A percentile compares a stretch with the other conserved stretches of the same genome.
Conservation (phyloP, 2,797 vertebrate genomes). For the Myotis pilosus region DNA sequence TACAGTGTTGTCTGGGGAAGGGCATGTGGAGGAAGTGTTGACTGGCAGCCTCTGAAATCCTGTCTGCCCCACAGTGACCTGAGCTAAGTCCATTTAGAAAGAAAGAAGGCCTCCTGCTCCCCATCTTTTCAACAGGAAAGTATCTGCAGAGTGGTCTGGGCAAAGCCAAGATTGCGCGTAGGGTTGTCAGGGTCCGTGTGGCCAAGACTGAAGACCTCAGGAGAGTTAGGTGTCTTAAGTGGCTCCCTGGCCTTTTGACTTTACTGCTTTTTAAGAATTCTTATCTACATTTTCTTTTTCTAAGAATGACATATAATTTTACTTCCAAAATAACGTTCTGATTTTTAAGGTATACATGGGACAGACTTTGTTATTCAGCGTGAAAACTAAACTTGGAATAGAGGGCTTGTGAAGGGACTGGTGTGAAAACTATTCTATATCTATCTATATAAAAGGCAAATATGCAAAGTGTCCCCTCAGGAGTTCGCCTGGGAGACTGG, state of each 20-base stretch:
- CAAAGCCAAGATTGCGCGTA: not conserved
- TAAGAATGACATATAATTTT: not conserved
- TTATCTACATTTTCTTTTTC: not conserved
- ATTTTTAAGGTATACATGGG: not conserved
- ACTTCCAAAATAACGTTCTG: not conserved
- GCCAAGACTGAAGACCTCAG: not conserved
- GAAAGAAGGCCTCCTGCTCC: not conserved
- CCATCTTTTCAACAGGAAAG: not conserved
- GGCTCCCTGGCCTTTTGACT: not conserved
- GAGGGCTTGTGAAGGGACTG: not conserved
- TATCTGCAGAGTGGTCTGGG: not conserved
- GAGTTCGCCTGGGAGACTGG: too few species aligned
- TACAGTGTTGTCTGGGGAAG: fast-evolving
- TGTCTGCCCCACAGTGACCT: not conserved
- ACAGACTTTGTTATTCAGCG: not conserved
- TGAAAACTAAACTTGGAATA: not conserved
- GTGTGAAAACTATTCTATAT: too few species aligned
- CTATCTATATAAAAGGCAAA: too few species aligned
- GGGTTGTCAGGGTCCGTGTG: not conserved
- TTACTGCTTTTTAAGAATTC: not conserved
- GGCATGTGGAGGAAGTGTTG: not conserved
- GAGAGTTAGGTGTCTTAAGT: not conserved
- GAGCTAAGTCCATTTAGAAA: not conserved
- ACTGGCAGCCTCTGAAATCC: not conserved
- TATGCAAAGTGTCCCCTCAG: too few species aligned